Base-by-base conservation (phyloP, 2,888 invertebrate genomes). In the Stictocephala bisonia region DNA sequence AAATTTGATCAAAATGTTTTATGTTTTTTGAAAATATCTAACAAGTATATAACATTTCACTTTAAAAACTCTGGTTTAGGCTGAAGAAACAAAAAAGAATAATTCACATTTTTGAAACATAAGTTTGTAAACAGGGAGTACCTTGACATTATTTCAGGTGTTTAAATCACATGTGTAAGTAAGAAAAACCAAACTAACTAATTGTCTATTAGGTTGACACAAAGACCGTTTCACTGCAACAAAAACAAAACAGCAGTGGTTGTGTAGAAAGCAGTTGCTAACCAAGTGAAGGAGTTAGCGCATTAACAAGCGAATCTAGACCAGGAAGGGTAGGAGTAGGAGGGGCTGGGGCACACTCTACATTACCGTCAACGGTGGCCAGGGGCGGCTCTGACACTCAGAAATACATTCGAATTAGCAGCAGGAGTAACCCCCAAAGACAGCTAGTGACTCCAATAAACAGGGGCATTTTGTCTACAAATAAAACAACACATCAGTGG, bases 401-500 rank as follows among this genome's bases (percentile, higher is more conserved):
- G 85, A 87, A 88, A 87, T 90, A 90, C 84, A 88, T 87, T 86
- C 89, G 89, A 86, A 90, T 87, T 86, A 90, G 88, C 86, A 90
- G 89, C 85, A 91, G 88, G 85, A 90, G 87, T 85, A 91, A 87
- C 84, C 94, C 94, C 93, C 94, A 94, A 85, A 95, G 88, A 88
- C 94, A 94, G 84, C 93, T 93, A 83, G 94, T 93, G 84, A 94
- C 90, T 85, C 95, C 94, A 87, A 94, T 90, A 89, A 93, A 91
- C 85, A 94, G 87, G 82, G 94, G 93, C 87, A 93, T 82, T 82
- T 83, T 85, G 83, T 84, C 84, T 84, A 82, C 79, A 77, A 68
- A 80, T 80, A 77, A 78, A 74, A 68, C n/a, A 64, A 44, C n/a
- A n/a, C n/a, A n/a, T n/a, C n/a, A n/a, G n/a, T n/a, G n/a, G n/a